Evolutionary conservation across 1,140 invertebrate genomes (phyloP), one percentile per base, ranked within the genome.

Genomic region (Pomacea maculata): DNA sequence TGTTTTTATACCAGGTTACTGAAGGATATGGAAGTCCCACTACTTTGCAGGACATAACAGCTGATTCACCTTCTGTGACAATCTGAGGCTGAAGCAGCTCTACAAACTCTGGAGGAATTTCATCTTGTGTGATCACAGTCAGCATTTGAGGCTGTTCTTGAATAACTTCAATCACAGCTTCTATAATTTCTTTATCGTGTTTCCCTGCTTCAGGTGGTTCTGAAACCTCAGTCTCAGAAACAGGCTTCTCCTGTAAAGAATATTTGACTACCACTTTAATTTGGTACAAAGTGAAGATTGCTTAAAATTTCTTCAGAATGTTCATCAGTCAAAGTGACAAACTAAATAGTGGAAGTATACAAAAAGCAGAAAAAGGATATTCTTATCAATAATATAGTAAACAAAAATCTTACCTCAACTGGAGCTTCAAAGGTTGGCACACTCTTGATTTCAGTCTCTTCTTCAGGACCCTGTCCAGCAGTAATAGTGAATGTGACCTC

Each of bases 1-100:
- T 80, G 73, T 89, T 88, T 74, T 87, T 88, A 81, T 87, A 90
- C 90, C 90, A 91, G 45, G 84, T 87, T 7, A 91, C 81, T 21
- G 85, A 81, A 29, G 90, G 90, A 67, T 82, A 71, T 55, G 89
- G 89, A 14, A 83, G 77, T n/a, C 86, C 89, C 71, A 85, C 78
- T 1, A 89, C 85, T 73, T 79, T 85, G 75, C 88, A 88, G 14
- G 80, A 86, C 80, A 90, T 80, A 11, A 83, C 81, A 9, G 89
- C 86, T 52, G 81, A 82, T 19, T 86, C 85, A 9, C 89, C 88
- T 80, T 89, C 89, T 73, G 85, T 81, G 11, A 87, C 84, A 29
- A 87, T 80, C 80, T 88, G 87, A 19, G 89, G 89, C 75, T 89
- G 85, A 45, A 90, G 78, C 75, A 86, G 78, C 68, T 89, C 88